Base-by-base conservation (phyloP, 1,140 invertebrate genomes). In the Atta texana region DNA sequence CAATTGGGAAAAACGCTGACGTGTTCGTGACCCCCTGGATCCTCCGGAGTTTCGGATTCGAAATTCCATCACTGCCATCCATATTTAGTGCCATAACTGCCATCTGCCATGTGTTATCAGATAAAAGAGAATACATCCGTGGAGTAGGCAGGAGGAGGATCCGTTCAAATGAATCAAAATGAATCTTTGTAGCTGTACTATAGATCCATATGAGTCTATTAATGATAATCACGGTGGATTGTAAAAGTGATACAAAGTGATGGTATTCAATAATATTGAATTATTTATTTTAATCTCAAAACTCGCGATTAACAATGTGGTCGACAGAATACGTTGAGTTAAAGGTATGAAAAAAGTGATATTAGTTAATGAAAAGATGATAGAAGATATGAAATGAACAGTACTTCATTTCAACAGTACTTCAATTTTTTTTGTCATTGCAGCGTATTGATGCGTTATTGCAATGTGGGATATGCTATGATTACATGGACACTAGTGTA, bases 391-490 rank as follows among this genome's bases (percentile, higher is more conserved):
- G 3, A 59, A 12, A 1, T 68, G 7, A 80, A 31, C 12, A 1
- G 6, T 49, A 21, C 18, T 16, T 24, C 6, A 16, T n/a, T n/a
- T n/a, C n/a, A 80, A 31, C 12, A 1, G 6, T 49, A 21, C 18
- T 16, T 24, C 6, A 16, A 34, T 34, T 24, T 14, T 21, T 31
- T 86, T 87, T 89, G 88, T 85, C 80, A 63, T 93, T 93, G 34
- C 51, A 95, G 95, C 91, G 85, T 85, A 94, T 96, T 21, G 95
- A 95, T 66, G 92, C 94, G 18, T 88, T 93, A 5, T 88, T 96
- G 28, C 77, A 92, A 39, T 96, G 95, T 88, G 93, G 94, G 21
- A 96, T 96, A 87, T 96, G 95, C 72, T 95, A 96, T 61, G 95
- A 95, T 28, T 95, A 94, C 78, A 94, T 96, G 87, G 89, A 95